Conservation (phyloP, 2,113 vertebrate species). For the Poeciliopsis turrubarensis region DNA sequence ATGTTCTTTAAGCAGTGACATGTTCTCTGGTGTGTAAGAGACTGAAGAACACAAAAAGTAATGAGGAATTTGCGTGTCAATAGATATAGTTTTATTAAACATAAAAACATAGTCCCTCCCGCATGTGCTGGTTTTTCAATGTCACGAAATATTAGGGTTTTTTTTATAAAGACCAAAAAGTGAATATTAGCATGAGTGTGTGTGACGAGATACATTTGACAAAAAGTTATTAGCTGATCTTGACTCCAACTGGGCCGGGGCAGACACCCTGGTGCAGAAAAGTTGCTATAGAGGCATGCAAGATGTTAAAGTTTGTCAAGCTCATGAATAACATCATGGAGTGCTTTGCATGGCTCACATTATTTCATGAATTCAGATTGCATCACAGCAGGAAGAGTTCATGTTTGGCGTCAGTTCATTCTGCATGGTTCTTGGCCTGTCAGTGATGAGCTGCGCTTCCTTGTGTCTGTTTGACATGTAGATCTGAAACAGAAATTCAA, state of each 20-base stretch:
- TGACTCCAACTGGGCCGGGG: constrained; percentile 14
- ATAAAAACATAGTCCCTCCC: too few relatives aligned
- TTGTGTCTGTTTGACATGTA: too few relatives aligned
- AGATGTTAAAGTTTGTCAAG: constrained; percentile 9
- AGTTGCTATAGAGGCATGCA: constrained; percentile 8
- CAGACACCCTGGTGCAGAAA: constrained; percentile 18
- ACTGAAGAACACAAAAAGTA: constrained; percentile 45
- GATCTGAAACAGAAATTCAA: too few relatives aligned
- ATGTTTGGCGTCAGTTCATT: too few relatives aligned
- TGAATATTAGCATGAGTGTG: constrained; percentile 42
- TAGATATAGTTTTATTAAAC: constrained; percentile 32
- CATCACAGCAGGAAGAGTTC: too few relatives aligned
- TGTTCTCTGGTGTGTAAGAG: constrained; percentile 43
- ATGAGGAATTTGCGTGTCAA: constrained; percentile 44
- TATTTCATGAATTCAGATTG: too few relatives aligned
- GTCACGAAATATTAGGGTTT: constrained; percentile 59
- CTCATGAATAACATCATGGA: constrained; percentile 5
- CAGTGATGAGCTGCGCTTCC: too few relatives aligned
- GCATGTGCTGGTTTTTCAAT: constrained; percentile 57
- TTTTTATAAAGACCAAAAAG: constrained; percentile 52
- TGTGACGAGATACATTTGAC: constrained; percentile 50
- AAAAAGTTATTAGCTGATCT: constrained; percentile 49
- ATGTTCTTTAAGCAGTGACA: constrained; percentile 12
- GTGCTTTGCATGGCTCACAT: neutral
- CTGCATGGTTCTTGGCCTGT: too few relatives aligned